Base-by-base conservation (phyloP, 2,888 invertebrate species). In the Drosophila incognita region DNA sequence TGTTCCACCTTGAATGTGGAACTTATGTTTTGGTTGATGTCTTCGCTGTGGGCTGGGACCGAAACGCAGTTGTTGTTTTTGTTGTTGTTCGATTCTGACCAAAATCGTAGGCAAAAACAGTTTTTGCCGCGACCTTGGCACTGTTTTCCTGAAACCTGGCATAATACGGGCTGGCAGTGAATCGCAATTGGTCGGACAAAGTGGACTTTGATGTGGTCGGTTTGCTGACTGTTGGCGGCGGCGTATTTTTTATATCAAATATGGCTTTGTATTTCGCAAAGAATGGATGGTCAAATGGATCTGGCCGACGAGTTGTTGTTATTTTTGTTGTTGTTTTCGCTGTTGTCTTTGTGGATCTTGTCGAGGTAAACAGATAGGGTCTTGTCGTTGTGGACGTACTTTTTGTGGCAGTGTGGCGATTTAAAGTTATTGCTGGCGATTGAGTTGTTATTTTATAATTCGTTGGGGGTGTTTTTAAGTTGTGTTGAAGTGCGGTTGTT, bases 351-450 rank as follows among this genome's bases (percentile, higher is more conserved):
- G 49, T 29, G 38, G 51, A 49, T 24, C 60, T 66, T 11, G 67
- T 65, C 10, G 89, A 70, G 15, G 75, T 87, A n/a, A 82, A 81
- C 1, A 89, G 56, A 59, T 85, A 85, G 7, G 89, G 84, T 33
- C 63, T 62, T 4, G 89, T 74, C 29, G 85, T 82, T 18, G 85
- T 85, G n/a, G 81, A 78, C 15, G 40, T 53, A n/a, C 11, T 11
- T 29, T 46, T 71, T 10, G 46, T 51, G 31, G 60, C 46, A 35
- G 24, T 38, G 24, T 57, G 27, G 2, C 36, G 33, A 24, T 46
- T 46, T 15, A 46, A 4, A 0, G 18, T 38, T 56, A 27, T 27
- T 29, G 27, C 27, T 38, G 65, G 40, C 18, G 27, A 49, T 13
- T 35, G 56, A 13, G 51, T 52, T 40, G 66, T 74, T 56, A 60